Percentiles rank a stretch among this genome's conserved stretches.
These are phyloP conservation scores for Musca domestica DNA, from an alignment of 1,140 invertebrate genomes.

Conservation along the genomic window DNA sequence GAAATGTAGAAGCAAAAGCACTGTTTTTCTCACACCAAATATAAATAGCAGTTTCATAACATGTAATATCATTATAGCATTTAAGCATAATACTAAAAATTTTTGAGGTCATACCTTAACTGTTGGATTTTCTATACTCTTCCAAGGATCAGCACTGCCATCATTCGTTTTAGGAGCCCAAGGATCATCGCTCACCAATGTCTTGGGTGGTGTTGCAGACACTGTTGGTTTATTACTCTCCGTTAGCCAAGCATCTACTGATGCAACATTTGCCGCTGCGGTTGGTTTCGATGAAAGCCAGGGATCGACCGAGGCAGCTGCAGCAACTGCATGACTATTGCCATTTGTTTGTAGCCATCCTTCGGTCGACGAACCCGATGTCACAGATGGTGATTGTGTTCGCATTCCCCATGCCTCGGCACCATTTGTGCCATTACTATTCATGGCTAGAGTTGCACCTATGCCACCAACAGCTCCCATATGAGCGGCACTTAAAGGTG, in stretches of 20 bases:
- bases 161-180: constrained; percentile 56
- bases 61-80: too few relatives aligned
- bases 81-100: too few relatives aligned
- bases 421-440: constrained; percentile 17
- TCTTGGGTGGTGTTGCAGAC: constrained; percentile 25
- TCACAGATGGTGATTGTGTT: constrained; percentile 49
- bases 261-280: constrained; percentile 29
- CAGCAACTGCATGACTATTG: constrained; percentile 39
- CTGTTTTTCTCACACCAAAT: too few relatives aligned
- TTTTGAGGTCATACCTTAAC: constrained; percentile 40
- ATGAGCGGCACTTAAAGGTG: constrained; percentile 28
- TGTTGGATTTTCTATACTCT: constrained; percentile 33
- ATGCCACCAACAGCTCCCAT: constrained; percentile 33
- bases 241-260: constrained; percentile 62
- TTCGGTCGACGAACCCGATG: constrained; percentile 50
- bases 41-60: too few relatives aligned
- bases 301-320: constrained; percentile 32
- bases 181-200: constrained; percentile 37
- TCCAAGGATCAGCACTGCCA: constrained; percentile 51
- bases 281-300: constrained; percentile 38
- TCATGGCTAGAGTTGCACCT: constrained; percentile 19
- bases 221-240: constrained; percentile 38
- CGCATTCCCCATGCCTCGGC: constrained; percentile 45
- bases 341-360: constrained; percentile 51
- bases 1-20: too few relatives aligned